These are phyloP conservation scores for Resseliella maxima DNA, from an alignment of 2,888 invertebrate genomes.

Conservation along the genomic window DNA sequence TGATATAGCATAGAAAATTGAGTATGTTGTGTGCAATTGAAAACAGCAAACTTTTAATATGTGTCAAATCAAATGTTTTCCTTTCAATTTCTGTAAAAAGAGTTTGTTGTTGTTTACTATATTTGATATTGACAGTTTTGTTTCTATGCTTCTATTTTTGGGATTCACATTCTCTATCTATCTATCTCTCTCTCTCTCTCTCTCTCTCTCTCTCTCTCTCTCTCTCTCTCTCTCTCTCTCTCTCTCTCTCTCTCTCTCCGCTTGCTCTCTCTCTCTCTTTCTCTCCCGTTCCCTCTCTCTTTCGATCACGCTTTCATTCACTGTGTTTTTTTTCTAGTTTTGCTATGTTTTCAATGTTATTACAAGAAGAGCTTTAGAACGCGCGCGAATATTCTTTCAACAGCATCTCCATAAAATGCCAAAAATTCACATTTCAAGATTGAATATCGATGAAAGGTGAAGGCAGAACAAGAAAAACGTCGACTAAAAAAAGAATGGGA, in stretches of 20 bases:
- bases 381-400: not conserved
- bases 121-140: not conserved
- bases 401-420: not conserved
- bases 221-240: too few species aligned
- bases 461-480: not conserved
- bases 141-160: too few species aligned
- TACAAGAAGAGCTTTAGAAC: not conserved
- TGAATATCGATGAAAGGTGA: not conserved
- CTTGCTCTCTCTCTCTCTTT: too few species aligned
- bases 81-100: not conserved
- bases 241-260: too few species aligned
- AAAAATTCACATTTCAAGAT: not conserved
- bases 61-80: constrained; percentile 23
- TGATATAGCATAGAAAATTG: too few species aligned
- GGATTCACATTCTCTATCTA: too few species aligned
- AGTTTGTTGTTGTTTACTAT: not conserved
- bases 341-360: too few species aligned
- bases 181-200: not conserved
- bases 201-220: not conserved
- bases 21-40: not conserved
- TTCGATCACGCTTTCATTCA: too few species aligned
- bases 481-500: not conserved
- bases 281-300: too few species aligned
- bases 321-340: too few species aligned
- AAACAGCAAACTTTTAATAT: not conserved